These are phyloP conservation scores for Aegotheles bennettii DNA, from an alignment of 2,113 vertebrate genomes.

Conservation along the genomic window DNA sequence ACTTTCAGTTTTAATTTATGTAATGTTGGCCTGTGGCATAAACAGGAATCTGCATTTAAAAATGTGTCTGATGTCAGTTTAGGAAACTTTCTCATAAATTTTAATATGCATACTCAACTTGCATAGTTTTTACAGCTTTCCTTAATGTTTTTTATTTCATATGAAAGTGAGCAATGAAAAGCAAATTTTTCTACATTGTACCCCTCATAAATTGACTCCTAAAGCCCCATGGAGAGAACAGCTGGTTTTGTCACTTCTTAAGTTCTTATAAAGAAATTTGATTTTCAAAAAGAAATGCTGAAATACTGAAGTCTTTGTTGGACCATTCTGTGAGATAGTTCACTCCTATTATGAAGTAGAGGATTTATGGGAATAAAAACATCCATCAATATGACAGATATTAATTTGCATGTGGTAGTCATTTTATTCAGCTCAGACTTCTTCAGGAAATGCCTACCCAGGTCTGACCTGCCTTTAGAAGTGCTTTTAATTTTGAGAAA, in stretches of 20 bases:
- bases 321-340: neutral
- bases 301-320: neutral
- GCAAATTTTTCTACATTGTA: neutral
- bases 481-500: neutral
- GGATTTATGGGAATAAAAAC: neutral
- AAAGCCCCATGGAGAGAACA: neutral
- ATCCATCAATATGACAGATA: neutral
- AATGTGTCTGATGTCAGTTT: neutral
- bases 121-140: neutral
- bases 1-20: neutral
- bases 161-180: neutral
- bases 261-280: neutral
- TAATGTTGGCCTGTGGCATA: neutral
- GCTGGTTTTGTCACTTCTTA: slow-evolving; percentile 11
- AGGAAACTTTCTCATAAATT: neutral
- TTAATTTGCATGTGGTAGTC: neutral
- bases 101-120: neutral
- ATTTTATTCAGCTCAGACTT: neutral
- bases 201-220: neutral
- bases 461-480: neutral
- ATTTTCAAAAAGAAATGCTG: neutral
- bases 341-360: neutral
- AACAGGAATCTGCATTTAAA: neutral
- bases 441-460: neutral
- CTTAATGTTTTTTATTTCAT: neutral